A percentile compares a stretch with the other conserved stretches of the same genome.
phyloP scores from a whole-genome alignment of 1,140 invertebrate species.

The Holcopasites calliopsidis region DNA sequence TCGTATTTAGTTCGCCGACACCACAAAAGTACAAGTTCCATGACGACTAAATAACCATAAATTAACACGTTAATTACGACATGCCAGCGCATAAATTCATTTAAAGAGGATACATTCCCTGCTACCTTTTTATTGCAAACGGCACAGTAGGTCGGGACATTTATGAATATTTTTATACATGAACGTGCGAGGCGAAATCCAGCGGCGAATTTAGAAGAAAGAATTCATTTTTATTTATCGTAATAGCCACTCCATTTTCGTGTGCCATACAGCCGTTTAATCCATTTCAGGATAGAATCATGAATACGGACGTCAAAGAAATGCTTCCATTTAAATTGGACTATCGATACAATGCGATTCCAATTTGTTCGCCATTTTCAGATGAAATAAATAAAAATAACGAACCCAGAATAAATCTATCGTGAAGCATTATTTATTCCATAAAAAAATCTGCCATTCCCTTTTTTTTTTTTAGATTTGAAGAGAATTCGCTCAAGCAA shows the following conservation, averaged over 20 bases:
- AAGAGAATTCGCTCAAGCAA: background rate
- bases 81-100: slow-evolving; percentile 7
- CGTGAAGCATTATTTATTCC: too few species aligned
- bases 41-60: background rate
- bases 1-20: too few species aligned
- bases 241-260: slow-evolving; percentile 4
- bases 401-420: too few species aligned
- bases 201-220: background rate
- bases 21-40: too few species aligned
- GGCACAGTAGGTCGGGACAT: background rate
- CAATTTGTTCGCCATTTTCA: background rate
- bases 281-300: slow-evolving; percentile 17
- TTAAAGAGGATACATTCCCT: background rate
- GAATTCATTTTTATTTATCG: slow-evolving; percentile 19
- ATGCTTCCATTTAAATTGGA: slow-evolving; percentile 33
- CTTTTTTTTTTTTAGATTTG: background rate
- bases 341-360: background rate
- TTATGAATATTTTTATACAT: slow-evolving; percentile 23
- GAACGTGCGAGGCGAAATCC: background rate
- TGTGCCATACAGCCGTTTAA: background rate
- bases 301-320: background rate
- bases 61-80: slow-evolving; percentile 14
- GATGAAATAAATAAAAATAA: too few species aligned
- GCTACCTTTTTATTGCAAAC: slow-evolving; percentile 9
- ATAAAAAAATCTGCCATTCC: too few species aligned